Evolutionary conservation across 2,113 vertebrate genomes (phyloP).

Genomic region (Thalassarche chlororhynchos): DNA sequence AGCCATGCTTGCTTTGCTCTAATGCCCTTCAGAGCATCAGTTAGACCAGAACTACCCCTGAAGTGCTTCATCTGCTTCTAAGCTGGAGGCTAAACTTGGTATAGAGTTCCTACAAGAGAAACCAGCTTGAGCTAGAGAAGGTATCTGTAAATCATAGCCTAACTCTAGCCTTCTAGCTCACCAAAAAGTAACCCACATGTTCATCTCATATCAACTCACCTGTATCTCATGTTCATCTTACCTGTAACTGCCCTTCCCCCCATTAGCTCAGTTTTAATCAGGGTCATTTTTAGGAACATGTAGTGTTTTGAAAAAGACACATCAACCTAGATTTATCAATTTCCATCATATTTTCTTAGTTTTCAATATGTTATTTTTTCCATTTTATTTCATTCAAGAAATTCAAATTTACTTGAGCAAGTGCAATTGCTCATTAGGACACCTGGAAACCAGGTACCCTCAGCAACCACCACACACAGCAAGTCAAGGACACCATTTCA

Average conservation of each 20-base stretch:
- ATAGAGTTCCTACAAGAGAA: neutral
- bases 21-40: neutral
- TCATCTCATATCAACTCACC: neutral
- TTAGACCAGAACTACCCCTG: neutral
- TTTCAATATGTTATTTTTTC: neutral
- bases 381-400: neutral
- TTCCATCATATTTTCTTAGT: neutral
- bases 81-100: neutral
- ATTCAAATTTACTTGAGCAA: neutral
- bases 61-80: neutral
- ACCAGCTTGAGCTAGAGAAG: neutral
- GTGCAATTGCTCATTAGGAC: neutral
- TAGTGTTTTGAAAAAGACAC: neutral
- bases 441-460: neutral
- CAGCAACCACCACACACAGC: neutral
- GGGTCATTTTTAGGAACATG: neutral
- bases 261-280: neutral
- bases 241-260: neutral
- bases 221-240: neutral
- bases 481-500: neutral
- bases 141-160: neutral
- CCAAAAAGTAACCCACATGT: neutral
- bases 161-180: neutral
- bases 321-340: neutral
- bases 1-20: accelerated